Conservation (phyloP, 2,113 vertebrate species). For the Campylomormyrus numenius region DNA sequence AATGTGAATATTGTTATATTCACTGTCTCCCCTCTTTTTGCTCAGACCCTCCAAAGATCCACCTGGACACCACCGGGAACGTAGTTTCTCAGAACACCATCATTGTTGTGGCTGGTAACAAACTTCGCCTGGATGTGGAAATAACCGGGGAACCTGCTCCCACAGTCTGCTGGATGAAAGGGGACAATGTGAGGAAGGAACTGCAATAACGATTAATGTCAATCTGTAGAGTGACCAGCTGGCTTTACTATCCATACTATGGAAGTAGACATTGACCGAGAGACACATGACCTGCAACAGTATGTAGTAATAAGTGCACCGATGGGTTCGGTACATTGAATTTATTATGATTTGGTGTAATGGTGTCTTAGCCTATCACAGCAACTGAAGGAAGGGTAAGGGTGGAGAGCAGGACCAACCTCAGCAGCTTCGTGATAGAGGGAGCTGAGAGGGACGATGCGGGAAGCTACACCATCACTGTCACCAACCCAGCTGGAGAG, state of each 20-base stretch:
- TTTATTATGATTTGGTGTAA: not conserved
- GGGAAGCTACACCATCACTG: slow-evolving; percentile 71
- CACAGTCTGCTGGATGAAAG: slow-evolving; percentile 68
- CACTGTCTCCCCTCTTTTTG: not conserved
- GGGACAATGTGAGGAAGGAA: slow-evolving; percentile 49
- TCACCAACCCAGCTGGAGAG: slow-evolving; percentile 74
- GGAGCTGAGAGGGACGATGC: slow-evolving; percentile 72
- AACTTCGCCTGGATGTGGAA: slow-evolving; percentile 77
- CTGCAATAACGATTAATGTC: not conserved
- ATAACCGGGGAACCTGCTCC: slow-evolving; percentile 80
- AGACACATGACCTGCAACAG: not conserved
- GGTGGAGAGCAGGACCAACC: slow-evolving; percentile 61
- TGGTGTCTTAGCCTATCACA: slow-evolving; percentile 50
- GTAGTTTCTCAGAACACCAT: slow-evolving; percentile 73
- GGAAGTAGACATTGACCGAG: not conserved
- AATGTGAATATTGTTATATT: not conserved
- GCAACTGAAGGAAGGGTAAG: slow-evolving; percentile 56
- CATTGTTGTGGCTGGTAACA: slow-evolving; percentile 85
- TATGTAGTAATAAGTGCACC: not conserved
- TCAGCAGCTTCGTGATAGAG: slow-evolving; percentile 79
- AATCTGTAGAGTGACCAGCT: not conserved
- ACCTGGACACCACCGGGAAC: slow-evolving; percentile 76
- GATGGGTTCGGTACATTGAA: not conserved
- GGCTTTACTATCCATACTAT: too few relatives aligned
- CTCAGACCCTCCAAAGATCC: slow-evolving; percentile 83